Percentiles rank a stretch among this genome's conserved stretches.
These are phyloP conservation scores for Pentamera pediparva DNA, from an alignment of 53 echinoderm and acorn worm genomes.

Conservation along the genomic window DNA sequence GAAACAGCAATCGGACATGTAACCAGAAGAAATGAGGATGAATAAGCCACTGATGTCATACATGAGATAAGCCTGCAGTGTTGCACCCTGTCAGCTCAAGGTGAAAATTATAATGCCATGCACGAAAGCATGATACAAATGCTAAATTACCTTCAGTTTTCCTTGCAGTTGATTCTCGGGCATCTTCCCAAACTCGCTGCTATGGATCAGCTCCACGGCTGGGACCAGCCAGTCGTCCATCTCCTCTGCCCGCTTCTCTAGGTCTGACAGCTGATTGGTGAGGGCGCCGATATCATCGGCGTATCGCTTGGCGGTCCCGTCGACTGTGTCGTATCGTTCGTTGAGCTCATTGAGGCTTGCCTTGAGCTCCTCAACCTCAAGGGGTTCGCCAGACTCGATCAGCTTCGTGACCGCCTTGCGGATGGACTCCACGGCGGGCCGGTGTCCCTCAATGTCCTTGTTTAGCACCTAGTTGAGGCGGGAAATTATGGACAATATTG, in stretches of 20 bases:
- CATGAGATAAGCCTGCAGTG: too few relatives aligned
- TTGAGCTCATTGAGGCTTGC: constrained; percentile 72
- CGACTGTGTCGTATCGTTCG: constrained; percentile 62
- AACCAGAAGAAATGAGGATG: too few relatives aligned
- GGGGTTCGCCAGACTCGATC: constrained; percentile 67
- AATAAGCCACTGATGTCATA: too few relatives aligned
- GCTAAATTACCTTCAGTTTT: constrained; percentile 47
- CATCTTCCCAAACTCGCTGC: constrained; percentile 57
- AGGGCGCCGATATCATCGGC: constrained; percentile 57
- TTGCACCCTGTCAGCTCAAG: too few relatives aligned
- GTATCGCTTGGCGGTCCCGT: constrained; percentile 36
- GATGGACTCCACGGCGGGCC: constrained; percentile 66
- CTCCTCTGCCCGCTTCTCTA: constrained; percentile 66
- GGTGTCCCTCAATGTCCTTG: constrained; percentile 77
- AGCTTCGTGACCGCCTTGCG: constrained; percentile 63
- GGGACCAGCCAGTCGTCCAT: constrained; percentile 81
- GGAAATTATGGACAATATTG: not conserved
- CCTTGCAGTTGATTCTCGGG: constrained; percentile 52
- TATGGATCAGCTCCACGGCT: constrained; percentile 56
- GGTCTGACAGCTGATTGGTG: constrained; percentile 58
- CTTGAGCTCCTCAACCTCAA: constrained; percentile 66
- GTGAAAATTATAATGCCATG: too few relatives aligned
- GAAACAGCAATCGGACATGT: too few relatives aligned
- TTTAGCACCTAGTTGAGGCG: constrained; percentile 47
- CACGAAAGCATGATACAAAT: too few relatives aligned